Conservation (phyloP, 2,113 vertebrate species). For the Sinocyclocheilus anophthalmus region DNA sequence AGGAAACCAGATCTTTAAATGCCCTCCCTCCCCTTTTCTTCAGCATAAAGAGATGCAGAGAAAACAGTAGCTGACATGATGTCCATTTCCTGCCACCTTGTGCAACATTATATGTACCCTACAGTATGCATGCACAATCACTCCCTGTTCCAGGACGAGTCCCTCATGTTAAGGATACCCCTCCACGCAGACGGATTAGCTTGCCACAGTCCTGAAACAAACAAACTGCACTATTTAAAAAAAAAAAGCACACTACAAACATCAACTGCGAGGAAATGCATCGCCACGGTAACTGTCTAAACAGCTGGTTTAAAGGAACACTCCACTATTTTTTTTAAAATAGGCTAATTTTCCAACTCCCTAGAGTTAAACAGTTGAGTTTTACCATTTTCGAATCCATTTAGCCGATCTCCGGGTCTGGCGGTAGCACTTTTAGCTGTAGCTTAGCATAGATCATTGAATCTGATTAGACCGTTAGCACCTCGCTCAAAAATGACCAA, state of each 20-base stretch:
- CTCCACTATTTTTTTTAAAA: too few species aligned
- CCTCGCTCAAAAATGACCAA: too few species aligned
- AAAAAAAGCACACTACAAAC: not conserved
- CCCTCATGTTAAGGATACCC: not conserved
- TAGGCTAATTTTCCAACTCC: too few species aligned
- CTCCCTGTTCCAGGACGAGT: not conserved
- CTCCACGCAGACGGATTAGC: not conserved
- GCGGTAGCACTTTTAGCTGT: too few species aligned
- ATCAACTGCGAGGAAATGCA: not conserved
- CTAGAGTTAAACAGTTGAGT: too few species aligned
- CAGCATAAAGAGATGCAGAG: not conserved
- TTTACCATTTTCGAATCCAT: too few species aligned
- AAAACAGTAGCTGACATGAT: not conserved
- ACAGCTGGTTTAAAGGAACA: not conserved
- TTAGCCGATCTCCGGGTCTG: too few species aligned
- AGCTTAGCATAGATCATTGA: too few species aligned
- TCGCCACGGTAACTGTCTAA: not conserved
- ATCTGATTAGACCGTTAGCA: too few species aligned
- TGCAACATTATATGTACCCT: not conserved
- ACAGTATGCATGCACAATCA: not conserved
- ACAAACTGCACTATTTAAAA: not conserved
- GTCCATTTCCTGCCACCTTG: constrained; percentile 1
- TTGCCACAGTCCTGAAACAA: not conserved
- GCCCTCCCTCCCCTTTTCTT: not conserved
- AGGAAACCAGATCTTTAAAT: constrained; percentile 29